Base-by-base conservation (phyloP, 2,113 vertebrate species). In the Echinops telfairi region DNA sequence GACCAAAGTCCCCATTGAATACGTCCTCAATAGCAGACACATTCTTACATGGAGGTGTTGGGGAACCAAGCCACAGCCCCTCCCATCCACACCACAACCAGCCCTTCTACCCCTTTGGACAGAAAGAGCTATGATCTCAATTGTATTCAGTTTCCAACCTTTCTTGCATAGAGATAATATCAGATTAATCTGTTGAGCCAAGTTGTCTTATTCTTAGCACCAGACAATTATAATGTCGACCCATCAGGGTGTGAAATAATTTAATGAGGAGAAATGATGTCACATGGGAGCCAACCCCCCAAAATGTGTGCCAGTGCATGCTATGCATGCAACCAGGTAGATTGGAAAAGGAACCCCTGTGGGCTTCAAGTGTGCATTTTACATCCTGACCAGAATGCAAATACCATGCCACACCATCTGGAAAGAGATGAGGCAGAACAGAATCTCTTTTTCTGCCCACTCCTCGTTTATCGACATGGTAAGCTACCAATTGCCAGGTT, bases 221-320 rank as follows among this genome's bases (percentile, higher is more conserved):
- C 86, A 75, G 14, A 33, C n/a, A 77, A 29, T 80, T 82, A 94
- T 43, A 1, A 70, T 96, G 89, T 97, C 90, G 95, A 97, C 87
- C 96, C 91, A 95, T 96, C 77, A 75, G 93, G 71, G 83, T 76
- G 94, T 84, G 85, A 94, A 1, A 36, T 82, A n/a, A 73, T 96
- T 93, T 95, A 95, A 85, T 83, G 91, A 92, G 75, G 97, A 96
- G 90, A 95, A 95, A 95, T 93, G 81, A 91, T 92, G 53, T 85
- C 94, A 87, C 77, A 84, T 93, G 81, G 91, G 76, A 96, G 76
- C 33, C 36, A 79, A 81, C 97, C 94, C 92, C n/a, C 33, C 31
- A 89, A 58, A 93, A 11, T 76, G 16, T 33, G 64, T 66, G 78
- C 62, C 8, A 95, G 71, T 0, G 0, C 38, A 14, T 27, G 29